Evolutionary conservation across 2,113 vertebrate species (phyloP), one percentile per base, ranked within the genome.

Genomic region (Amphilophus citrinellus): DNA sequence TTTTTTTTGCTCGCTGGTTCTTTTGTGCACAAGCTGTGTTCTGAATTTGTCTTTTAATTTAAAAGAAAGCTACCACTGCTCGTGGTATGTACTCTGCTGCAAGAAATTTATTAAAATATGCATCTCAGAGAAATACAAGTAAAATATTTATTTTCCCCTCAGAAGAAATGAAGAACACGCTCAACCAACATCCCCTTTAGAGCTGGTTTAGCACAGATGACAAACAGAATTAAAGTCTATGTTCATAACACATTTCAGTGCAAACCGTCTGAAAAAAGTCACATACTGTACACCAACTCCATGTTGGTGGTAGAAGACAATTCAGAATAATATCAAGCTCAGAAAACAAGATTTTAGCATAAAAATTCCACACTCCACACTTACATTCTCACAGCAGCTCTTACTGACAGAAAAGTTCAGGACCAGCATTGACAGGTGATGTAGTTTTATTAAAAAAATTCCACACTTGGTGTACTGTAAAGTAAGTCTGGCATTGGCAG

Each of bases 61-160:
- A 35, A 35, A 62, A 35, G 30, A 62, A 10, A 1, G 35, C 30
- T 62, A 62, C 30, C 6, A 3, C 9, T 35, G 2, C 32, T 35
- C 35, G 30, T 0, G 1, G 35, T 35, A 3, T 20, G 61, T 35
- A 62, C 61, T 35, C 0, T 61, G 18, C 8, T 32, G 15, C 60
- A 32, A 10, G 27, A 61, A 17, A 62, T 0, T 10, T n/a, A 7
- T 62, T 37, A 20, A 17, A n/a, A 7, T 37, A 18, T 62, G 32
- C 32, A 0, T 62, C 32, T 62, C 9, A 62, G 61, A 62, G 9
- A 32, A 62, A 37, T 6, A 4, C 6, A 32, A 18, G 3, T 17
- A 63, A 18, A 13, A 37, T n/a, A 39, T 39, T 3, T 0, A 7
- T 4, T 62, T 62, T 62, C 10, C 32, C 61, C 61, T 62, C 6